Evolutionary conservation across 2,888 invertebrate genomes (phyloP), one percentile per base, ranked within the genome.

Genomic region (Leucania comma): DNA sequence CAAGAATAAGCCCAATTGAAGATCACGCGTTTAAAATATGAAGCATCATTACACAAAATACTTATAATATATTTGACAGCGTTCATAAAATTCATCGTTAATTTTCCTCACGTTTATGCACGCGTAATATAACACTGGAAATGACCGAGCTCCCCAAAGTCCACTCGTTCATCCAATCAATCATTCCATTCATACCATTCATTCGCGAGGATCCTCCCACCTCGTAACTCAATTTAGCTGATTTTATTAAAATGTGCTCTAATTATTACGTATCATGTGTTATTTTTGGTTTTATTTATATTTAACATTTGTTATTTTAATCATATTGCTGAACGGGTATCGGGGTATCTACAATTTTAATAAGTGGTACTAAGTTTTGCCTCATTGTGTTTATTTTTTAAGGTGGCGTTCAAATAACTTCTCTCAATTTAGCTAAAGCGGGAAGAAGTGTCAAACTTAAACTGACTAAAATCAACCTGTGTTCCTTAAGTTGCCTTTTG

Each of bases 101-200:
- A 80, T 74, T 77, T 82, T 75, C 68, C 79, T 59, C 61, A 26
- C 76, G 63, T 80, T 82, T 84, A 84, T 80, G 71, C 72, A 77
- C 80, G 74, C 56, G 66, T 72, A 67, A 75, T 84, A 76, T 83
- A 77, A 78, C 70, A 68, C 61, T 69, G 75, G 64, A 66, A 81
- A 72, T 68, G 78, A 66, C 67, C 67, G 72, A 80, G 69, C 71
- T 76, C 68, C 61, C 66, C 62, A 80, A 82, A 75, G 83, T 78
- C 81, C 75, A 76, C 78, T 77, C 79, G 76, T 85, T 85, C 81
- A 79, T 81, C 80, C 83, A 84, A 89, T 87, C 85, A 89, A 85
- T 87, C 84, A 81, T 78, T 87, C 73, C 86, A 85, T 84, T 87
- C 84, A 81, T 78, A 86, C 74, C 86, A 85, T 84, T 86, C 73